Evolutionary conservation across 2,113 vertebrate genomes (phyloP), one percentile per base, ranked within the genome.

Genomic region (Thamnaconus septentrionalis): DNA sequence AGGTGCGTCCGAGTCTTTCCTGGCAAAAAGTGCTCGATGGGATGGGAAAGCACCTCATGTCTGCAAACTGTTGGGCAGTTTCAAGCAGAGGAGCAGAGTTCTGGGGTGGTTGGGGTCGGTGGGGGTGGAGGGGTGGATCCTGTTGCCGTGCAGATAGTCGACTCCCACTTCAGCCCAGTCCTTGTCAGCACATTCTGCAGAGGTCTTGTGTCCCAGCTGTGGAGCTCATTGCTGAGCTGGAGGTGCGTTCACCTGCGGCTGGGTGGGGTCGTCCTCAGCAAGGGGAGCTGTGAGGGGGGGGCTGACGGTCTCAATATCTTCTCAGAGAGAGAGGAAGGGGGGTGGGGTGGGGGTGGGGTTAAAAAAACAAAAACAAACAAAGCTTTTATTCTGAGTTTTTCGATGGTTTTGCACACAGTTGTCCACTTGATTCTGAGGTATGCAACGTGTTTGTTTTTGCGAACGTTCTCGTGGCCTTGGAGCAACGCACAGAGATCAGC

Each of bases 391-490:
- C 39, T 63, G 79, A 0, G 46, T 68, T 71, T 83, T 73, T 55
- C 6, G 51, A 79, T 76, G 79, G 82, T 89, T 88, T 90, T 89
- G 84, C 87, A 89, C 87, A 87, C 72, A 64, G 61, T 31, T 42
- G 75, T 86, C 69, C 69, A 83, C 69, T 75, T 88, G 82, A 85
- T 81, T 78, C 81, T 85, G 82, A 79, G 81, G 86, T 87, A 85
- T 90, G 87, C 86, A 87, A 86, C 80, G 75, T 85, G 83, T 89
- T 51, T 50, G 10, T 4, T 77, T 84, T 87, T 71, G 69, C 80
- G 84, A 87, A 82, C 61, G 79, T 90, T 76, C 78, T 80, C 69
- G 86, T 89, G 89, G 87, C 86, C 86, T 90, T 90, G 74, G 79
- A 87, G 85, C 85, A 88, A 31, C 88, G 85, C 82, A 84, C 74